A percentile compares a stretch with the other conserved stretches of the same genome.
phyloP scores from a whole-genome alignment of 2,888 invertebrate genomes.

The Ptilodon capucinus region DNA sequence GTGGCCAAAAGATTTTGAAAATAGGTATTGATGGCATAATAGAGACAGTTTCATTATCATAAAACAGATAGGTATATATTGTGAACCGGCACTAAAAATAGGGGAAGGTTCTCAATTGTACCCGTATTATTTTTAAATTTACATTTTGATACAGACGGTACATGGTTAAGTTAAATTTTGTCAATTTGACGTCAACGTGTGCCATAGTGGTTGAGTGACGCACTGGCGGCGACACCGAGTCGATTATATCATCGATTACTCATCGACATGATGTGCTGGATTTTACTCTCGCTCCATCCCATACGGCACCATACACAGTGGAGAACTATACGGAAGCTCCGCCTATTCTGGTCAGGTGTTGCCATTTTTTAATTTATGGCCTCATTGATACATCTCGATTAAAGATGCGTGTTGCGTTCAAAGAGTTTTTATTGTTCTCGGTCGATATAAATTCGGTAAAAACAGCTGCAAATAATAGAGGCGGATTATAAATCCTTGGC shows the following conservation, averaged over 20 bases:
- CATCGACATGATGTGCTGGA: conserved; percentile 25
- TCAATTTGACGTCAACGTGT: conserved; percentile 18
- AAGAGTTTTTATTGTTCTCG: conserved; percentile 56
- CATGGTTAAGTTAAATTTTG: conserved; percentile 6
- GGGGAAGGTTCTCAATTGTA: too few species aligned
- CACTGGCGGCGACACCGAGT: conserved; percentile 13
- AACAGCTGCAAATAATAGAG: conserved; percentile 55
- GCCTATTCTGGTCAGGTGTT: conserved; percentile 27
- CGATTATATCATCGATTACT: conserved; percentile 43
- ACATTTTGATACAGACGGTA: conserved; percentile 5
- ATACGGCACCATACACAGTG: neutral
- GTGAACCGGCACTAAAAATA: too few species aligned
- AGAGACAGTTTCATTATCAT: too few species aligned
- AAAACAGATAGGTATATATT: too few species aligned
- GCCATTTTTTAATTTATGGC: conserved; percentile 57
- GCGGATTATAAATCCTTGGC: conserved; percentile 57
- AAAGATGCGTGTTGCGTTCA: conserved; percentile 51
- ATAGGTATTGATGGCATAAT: too few species aligned
- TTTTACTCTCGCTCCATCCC: conserved; percentile 31
- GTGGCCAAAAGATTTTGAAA: too few species aligned
- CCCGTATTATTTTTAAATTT: too few species aligned
- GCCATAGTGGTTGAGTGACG: conserved; percentile 18
- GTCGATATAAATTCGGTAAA: conserved; percentile 57
- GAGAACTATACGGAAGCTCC: conserved; percentile 29
- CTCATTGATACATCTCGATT: conserved; percentile 44